Conservation (phyloP, 64 coral and sea anemone species). For the Porites australiensis region DNA sequence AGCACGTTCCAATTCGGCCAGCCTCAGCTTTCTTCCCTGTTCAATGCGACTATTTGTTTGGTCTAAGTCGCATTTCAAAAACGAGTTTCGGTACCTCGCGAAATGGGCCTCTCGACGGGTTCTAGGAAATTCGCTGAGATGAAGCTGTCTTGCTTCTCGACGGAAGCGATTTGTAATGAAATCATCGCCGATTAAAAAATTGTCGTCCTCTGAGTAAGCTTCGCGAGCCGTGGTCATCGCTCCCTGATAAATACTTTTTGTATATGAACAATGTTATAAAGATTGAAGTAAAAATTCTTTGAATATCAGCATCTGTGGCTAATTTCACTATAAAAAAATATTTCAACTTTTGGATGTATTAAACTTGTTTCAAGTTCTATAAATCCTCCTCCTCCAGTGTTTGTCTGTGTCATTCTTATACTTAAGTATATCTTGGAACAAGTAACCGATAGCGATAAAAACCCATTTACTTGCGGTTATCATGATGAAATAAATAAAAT, state of each 20-base stretch:
- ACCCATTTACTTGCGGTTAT: background rate
- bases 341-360: too few relatives aligned
- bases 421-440: too few relatives aligned
- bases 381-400: too few relatives aligned
- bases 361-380: too few relatives aligned
- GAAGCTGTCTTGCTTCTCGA: constrained; percentile 65
- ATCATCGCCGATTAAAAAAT: constrained; percentile 61
- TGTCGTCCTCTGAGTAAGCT: constrained; percentile 39
- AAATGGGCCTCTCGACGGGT: constrained; percentile 63
- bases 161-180: constrained; percentile 25
- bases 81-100: constrained; percentile 51
- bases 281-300: too few relatives aligned
- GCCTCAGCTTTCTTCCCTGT: constrained; percentile 27
- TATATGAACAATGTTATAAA: too few relatives aligned
- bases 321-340: too few relatives aligned
- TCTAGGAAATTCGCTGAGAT: constrained; percentile 53
- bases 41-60: constrained; percentile 42
- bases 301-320: too few relatives aligned
- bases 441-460: background rate
- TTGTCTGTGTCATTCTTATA: too few relatives aligned
- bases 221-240: background rate
- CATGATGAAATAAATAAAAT: background rate
- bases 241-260: too few relatives aligned
- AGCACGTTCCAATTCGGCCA: constrained; percentile 42
- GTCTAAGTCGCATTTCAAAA: constrained; percentile 46